Base-by-base conservation (phyloP, 1,140 invertebrate species). In the Argopecten irradians region DNA sequence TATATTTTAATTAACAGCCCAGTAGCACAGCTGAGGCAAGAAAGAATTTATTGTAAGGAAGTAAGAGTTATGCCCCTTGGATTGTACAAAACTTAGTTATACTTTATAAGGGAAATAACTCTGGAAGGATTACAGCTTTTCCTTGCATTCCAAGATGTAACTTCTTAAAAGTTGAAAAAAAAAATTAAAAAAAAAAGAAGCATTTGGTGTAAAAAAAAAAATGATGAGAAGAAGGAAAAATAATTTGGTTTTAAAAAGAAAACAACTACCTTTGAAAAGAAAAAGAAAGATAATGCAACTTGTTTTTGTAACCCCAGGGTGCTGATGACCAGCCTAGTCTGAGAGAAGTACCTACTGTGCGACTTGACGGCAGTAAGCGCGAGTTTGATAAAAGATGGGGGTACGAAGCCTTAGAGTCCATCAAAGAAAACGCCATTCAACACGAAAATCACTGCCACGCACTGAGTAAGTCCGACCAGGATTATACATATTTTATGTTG, bases 381-480 rank as follows among this genome's bases (percentile, higher is more conserved):
- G 92, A 92, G 84, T 94, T 94, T 89, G 91, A 93, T 83, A 91
- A 90, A 71, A 46, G 90, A 36, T 94, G 92, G 92, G 93, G 93
- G 14, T 94, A 93, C 34, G 92, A 93, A 46, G 87, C 92, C 9
- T 85, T 94, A 34, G 90, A 91, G 16, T 91, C 43, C 82, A 94
- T 94, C 88, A 92, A 90, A 82, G 92, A 94, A 87, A 92, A 93
- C 88, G 89, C 90, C 5, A 46, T 89, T 34, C 89, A 91, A 36
- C 92, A 91, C 32, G 14, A 83, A 34, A 22, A 71, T 28, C 55
- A 71, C n/a, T 71, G 55, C 11, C 55, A 71, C 55, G 5, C 8
- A 46, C 19, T 32, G 84, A 55, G 83, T 84, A 35, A 35, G 83
- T 39, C 14, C 11, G 83, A 34, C 16, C 11, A 5, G 7, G 85